phyloP scores from a whole-genome alignment of 2,113 vertebrate species.

The Cheilinus undulatus region DNA sequence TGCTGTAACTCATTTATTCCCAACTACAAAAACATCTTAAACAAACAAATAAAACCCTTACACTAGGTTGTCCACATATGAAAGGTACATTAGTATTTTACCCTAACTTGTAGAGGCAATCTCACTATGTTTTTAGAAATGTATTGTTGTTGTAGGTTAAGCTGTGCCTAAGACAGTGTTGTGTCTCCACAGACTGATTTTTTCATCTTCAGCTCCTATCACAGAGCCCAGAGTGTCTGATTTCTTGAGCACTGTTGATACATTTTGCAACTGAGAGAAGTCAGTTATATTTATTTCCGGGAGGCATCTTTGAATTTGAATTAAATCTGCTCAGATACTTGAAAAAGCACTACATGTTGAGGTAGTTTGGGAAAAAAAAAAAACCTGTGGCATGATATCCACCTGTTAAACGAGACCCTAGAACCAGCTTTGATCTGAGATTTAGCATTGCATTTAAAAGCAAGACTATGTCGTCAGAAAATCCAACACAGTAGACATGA shows the following conservation, averaged over 20 bases:
- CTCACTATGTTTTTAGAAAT: too few relatives aligned
- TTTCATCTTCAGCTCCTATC: too few relatives aligned
- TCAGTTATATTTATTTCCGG: background rate
- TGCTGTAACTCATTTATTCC: too few relatives aligned
- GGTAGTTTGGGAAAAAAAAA: background rate
- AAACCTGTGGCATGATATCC: background rate
- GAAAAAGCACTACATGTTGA: background rate
- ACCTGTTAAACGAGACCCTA: background rate
- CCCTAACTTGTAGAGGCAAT: too few relatives aligned
- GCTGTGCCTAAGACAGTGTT: too few relatives aligned
- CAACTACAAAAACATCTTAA: too few relatives aligned
- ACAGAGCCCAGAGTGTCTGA: background rate
- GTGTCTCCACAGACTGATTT: too few relatives aligned
- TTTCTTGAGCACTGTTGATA: background rate
- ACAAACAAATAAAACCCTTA: too few relatives aligned
- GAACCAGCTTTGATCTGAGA: background rate
- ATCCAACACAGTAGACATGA: background rate
- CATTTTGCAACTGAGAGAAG: slow-evolving; percentile 3
- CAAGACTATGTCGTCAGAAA: background rate
- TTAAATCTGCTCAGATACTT: background rate
- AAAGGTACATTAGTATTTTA: too few relatives aligned
- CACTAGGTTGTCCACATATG: too few relatives aligned
- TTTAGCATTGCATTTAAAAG: background rate
- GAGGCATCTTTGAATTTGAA: background rate
- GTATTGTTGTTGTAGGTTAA: too few relatives aligned